A percentile compares a stretch with the other conserved stretches of the same genome.
Conservation (phyloP, 2,888 invertebrate species). For the Xanthorhoe designata region DNA sequence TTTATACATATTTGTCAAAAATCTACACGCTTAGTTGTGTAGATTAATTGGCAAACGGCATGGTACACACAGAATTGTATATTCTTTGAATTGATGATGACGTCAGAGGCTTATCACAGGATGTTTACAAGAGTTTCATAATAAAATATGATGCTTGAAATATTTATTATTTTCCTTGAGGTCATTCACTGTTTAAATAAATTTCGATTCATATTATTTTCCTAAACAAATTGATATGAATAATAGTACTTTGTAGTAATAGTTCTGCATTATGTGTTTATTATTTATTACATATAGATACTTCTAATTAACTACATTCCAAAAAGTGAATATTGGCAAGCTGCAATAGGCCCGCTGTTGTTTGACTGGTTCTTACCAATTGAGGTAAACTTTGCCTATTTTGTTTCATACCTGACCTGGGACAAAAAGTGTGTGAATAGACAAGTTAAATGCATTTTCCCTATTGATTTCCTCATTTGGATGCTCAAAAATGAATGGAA, state of each 20-base stretch:
- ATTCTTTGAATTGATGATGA: conserved; percentile 1
- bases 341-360: no score
- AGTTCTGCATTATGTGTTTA: no score
- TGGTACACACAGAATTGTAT: not conserved
- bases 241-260: not conserved
- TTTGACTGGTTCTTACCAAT: no score
- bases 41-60: no score
- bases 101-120: conserved; percentile 2
- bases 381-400: not conserved
- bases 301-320: no score
- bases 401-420: not conserved
- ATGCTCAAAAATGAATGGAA: not conserved
- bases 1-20: no score
- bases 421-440: not conserved
- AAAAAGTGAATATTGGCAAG: no score
- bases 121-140: not conserved
- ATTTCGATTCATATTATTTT: no score
- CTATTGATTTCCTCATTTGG: not conserved
- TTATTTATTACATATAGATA: no score
- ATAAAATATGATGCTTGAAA: not conserved
- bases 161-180: not conserved
- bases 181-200: not conserved
- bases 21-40: no score
- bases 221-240: no score
- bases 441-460: not conserved